phyloP scores from a whole-genome alignment of 1,140 invertebrate genomes.

The Pogonomyrmex barbatus region DNA sequence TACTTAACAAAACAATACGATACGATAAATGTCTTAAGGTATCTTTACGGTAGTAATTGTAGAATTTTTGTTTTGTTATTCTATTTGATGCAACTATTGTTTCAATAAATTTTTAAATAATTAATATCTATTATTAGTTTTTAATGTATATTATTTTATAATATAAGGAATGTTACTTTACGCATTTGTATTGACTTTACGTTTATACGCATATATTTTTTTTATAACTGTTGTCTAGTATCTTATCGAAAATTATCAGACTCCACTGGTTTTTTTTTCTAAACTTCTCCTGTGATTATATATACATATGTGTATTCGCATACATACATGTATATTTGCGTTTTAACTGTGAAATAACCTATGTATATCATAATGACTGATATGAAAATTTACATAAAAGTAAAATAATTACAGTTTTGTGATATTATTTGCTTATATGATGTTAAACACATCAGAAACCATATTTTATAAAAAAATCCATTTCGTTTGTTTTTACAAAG shows the following conservation, averaged over 20 bases:
- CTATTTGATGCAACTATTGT: neutral
- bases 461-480: neutral
- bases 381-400: neutral
- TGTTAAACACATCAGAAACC: neutral
- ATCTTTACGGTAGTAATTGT: neutral
- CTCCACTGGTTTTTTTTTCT: neutral
- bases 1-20: neutral
- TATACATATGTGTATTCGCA: neutral
- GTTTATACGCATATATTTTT: neutral
- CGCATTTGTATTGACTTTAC: neutral
- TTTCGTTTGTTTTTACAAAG: neutral
- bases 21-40: neutral
- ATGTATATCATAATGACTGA: neutral
- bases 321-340: neutral
- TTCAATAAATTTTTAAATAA: neutral
- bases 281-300: neutral
- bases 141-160: neutral
- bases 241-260: slow-evolving; percentile 17
- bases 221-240: neutral
- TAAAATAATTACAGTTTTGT: neutral
- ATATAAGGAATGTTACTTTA: neutral
- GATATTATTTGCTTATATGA: neutral
- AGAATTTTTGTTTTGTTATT: neutral
- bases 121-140: neutral
- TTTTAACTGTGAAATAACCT: neutral